A percentile compares a stretch with the other conserved stretches of the same genome.
These are phyloP conservation scores for Myiozetetes cayanensis DNA, from an alignment of 2,113 vertebrate genomes.

Conservation along the genomic window DNA sequence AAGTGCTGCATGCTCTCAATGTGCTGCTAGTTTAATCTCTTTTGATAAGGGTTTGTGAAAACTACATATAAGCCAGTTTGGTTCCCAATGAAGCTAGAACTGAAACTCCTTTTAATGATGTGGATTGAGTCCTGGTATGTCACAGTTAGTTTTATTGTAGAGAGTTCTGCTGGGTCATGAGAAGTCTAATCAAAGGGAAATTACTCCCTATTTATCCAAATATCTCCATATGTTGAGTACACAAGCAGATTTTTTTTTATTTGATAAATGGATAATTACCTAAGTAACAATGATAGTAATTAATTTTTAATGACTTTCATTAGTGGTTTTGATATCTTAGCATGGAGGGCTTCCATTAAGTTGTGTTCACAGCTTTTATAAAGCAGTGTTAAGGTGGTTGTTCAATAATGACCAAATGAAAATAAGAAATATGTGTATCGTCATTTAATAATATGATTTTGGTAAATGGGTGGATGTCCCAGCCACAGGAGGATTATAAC, in stretches of 20 bases:
- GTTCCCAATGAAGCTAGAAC: neutral
- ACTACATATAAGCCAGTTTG: neutral
- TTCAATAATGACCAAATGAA: neutral
- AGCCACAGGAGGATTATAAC: neutral
- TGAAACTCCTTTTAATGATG: neutral
- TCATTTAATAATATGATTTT: neutral
- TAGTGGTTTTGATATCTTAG: conserved; percentile 3
- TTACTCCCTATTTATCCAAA: neutral
- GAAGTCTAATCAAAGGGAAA: neutral
- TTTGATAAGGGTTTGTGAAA: neutral
- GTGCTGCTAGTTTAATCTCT: neutral
- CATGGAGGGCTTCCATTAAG: neutral
- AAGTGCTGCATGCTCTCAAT: neutral
- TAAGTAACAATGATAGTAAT: neutral
- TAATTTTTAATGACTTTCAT: neutral
- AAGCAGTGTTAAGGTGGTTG: neutral
- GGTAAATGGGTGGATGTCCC: neutral
- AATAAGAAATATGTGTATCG: neutral
- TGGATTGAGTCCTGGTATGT: neutral
- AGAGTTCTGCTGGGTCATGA: neutral
- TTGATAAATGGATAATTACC: conserved; percentile 8
- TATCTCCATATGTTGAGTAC: neutral
- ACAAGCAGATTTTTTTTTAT: neutral
- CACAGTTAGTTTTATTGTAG: neutral
- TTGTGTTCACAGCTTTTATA: neutral